Percentiles rank a stretch among this genome's conserved stretches.
Conservation (phyloP, 2,888 invertebrate species). For the Acronicta alni region DNA sequence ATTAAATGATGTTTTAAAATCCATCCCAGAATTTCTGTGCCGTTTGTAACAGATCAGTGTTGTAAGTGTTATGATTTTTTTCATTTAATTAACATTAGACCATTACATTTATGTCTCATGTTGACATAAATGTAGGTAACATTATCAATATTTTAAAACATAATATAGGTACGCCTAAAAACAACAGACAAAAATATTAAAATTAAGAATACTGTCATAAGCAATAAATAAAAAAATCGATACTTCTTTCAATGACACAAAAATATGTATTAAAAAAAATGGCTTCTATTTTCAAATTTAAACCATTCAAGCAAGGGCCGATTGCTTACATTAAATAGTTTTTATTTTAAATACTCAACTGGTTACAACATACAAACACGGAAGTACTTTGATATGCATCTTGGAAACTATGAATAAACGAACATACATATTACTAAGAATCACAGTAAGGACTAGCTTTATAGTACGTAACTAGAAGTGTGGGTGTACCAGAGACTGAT, state of each 20-base stretch:
- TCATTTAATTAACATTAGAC: no score
- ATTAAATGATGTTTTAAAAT: not conserved
- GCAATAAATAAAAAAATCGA: no score
- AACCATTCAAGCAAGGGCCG: slow-evolving; percentile 25
- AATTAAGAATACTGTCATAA: not conserved
- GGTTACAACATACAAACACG: slow-evolving; percentile 57
- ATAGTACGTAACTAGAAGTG: slow-evolving; percentile 50
- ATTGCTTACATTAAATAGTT: slow-evolving; percentile 19
- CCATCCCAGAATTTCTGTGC: not conserved
- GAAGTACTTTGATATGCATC: slow-evolving; percentile 74
- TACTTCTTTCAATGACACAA: no score
- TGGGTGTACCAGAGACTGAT: slow-evolving; percentile 42
- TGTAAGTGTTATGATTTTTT: no score
- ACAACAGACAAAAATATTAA: no score
- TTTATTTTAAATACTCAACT: slow-evolving; percentile 27
- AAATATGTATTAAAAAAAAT: not conserved
- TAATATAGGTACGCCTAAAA: no score
- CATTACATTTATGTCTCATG: no score
- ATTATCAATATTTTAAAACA: no score
- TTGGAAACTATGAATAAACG: slow-evolving; percentile 62
- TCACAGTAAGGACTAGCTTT: slow-evolving; percentile 85
- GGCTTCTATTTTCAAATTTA: not conserved
- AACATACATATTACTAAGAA: slow-evolving; percentile 66
- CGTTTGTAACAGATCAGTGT: not conserved
- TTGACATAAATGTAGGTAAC: no score